phyloP scores from a whole-genome alignment of 2,797 vertebrate species.

The Coreius guichenoti region DNA sequence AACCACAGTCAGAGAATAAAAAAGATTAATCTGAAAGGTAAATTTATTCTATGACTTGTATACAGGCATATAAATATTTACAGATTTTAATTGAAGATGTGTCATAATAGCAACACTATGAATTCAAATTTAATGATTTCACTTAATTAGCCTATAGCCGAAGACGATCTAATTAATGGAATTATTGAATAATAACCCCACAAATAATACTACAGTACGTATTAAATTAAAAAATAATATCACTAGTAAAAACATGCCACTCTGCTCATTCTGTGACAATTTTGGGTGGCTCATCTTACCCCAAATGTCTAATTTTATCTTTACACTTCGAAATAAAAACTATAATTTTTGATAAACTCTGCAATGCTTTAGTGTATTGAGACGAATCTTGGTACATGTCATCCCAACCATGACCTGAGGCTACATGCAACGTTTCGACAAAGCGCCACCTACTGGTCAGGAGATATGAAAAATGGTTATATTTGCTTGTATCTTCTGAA shows the following conservation, averaged over 20 bases:
- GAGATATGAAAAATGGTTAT: background rate
- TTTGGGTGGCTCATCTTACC: background rate
- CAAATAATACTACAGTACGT: background rate
- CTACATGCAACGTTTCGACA: background rate
- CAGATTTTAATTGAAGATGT: background rate
- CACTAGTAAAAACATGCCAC: background rate
- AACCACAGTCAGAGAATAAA: background rate
- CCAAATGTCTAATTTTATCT: background rate
- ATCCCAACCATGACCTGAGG: background rate
- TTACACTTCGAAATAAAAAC: background rate
- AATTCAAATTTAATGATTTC: background rate
- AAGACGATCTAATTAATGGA: background rate
- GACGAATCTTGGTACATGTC: background rate
- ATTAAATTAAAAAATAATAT: background rate
- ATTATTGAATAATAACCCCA: background rate
- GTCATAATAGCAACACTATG: background rate
- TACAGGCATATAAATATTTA: background rate
- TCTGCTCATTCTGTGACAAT: background rate
- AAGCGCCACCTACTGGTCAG: background rate
- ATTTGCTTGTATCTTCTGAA: background rate
- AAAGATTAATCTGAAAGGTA: background rate
- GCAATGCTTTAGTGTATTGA: background rate
- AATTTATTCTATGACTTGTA: background rate
- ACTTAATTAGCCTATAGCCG: background rate
- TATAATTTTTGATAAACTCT: background rate